Base-by-base conservation (phyloP, 2,113 vertebrate species). In the Grallaria varia region DNA sequence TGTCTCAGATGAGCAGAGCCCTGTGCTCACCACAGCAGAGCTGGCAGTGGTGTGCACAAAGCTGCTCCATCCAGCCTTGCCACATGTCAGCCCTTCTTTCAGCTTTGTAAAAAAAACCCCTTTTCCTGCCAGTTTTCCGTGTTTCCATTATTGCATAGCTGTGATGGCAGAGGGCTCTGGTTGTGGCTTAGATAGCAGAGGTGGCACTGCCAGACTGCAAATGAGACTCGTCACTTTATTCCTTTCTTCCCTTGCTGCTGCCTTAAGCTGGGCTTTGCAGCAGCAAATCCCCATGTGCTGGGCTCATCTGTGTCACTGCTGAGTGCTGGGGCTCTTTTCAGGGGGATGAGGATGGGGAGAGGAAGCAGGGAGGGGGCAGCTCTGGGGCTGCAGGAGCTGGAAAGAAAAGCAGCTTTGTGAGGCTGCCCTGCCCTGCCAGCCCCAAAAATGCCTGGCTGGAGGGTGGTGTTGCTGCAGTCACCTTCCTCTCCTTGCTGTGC, bases 351-450 rank as follows among this genome's bases (percentile, higher is more conserved):
- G 47, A 23, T 73, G 85, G 47, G 8, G 67, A 59, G 77, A 55
- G 50, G 84, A 63, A 63, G 53, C 1, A 9, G 68, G 78, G 68
- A 85, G 35, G 62, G 62, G 73, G 27, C 1, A 4, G 62, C 39
- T 1, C 1, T 37, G 42, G 56, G 35, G 67, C 59, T 83, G 90
- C 1, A n/a, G 39, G 50, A 52, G 60, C 53, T 79, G 90, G 90
- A 87, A 52, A 66, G 83, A 93, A 90, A 79, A 92, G 73, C 67
- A 39, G 67, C 77, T 59, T 87, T 90, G 82, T 87, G 66, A 74
- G 37, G 49, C 39, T 79, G 59, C 24, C 39, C 44, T 69, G 66
- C 42, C 37, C 55, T 4, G 1, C 47, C 72, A 67, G 30, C 35
- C 75, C 55, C 13, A 24, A 45, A 56, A 52, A 77, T 16, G 68